Conservation (phyloP, 1,140 invertebrate species). For the Platyscapa corneri region DNA sequence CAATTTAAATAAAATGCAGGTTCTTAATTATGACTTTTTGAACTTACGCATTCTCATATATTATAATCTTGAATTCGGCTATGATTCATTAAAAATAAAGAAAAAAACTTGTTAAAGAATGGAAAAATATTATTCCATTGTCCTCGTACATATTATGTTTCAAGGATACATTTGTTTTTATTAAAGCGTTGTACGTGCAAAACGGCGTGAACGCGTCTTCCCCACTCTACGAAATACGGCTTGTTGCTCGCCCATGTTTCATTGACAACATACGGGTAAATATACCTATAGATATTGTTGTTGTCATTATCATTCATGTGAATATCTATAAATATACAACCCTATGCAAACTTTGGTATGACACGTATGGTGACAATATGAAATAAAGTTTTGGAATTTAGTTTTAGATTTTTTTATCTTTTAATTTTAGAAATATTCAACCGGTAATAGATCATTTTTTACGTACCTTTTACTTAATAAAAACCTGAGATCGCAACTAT, state of each 20-base stretch:
- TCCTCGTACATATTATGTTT: not conserved
- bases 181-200: slow-evolving; percentile 32
- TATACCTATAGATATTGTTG: not conserved
- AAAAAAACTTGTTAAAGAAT: too few species aligned
- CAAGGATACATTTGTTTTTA: slow-evolving; percentile 21
- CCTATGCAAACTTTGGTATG: not conserved
- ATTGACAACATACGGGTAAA: not conserved
- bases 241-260: not conserved
- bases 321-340: slow-evolving; percentile 8
- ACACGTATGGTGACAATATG: not conserved
- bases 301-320: not conserved
- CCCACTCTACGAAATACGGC: not conserved
- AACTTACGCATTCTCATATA: too few species aligned
- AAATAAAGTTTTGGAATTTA: too few species aligned
- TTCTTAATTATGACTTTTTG: too few species aligned
- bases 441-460: not conserved
- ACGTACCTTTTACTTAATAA: slow-evolving; percentile 3
- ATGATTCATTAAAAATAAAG: not conserved
- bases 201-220: not conserved
- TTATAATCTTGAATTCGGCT: too few species aligned
- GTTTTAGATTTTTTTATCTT: not conserved
- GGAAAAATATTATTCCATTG: not conserved
- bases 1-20: too few species aligned
- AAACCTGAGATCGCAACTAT: not conserved
- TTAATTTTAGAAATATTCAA: not conserved